phyloP scores from a whole-genome alignment of 2,888 invertebrate species.

The Acanthopleura granulata region DNA sequence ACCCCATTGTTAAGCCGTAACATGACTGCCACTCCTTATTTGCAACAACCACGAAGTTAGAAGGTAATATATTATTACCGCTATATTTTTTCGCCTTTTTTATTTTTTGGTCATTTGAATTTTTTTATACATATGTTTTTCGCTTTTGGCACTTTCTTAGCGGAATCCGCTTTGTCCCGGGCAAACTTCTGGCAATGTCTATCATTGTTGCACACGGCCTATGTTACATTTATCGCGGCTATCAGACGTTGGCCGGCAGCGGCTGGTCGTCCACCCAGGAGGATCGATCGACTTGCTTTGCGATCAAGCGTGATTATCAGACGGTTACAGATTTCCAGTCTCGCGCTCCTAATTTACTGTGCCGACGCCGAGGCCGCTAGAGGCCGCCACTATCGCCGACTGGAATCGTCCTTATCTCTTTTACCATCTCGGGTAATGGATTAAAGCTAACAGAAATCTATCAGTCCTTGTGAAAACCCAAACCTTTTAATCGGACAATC shows the following conservation, averaged over 20 bases:
- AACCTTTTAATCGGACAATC: background rate
- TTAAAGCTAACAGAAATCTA: conserved; percentile 19
- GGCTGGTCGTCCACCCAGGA: background rate
- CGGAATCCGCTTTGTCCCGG: too few species aligned
- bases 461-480: background rate
- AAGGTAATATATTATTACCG: too few species aligned
- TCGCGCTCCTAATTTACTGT: conserved; percentile 9
- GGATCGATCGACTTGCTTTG: background rate
- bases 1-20: too few species aligned
- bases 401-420: conserved; percentile 3
- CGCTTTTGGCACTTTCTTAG: too few species aligned
- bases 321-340: conserved; percentile 11
- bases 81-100: too few species aligned
- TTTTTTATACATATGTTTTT: too few species aligned
- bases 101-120: too few species aligned
- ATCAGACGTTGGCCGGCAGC: background rate
- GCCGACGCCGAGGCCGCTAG: conserved; percentile 1
- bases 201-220: too few species aligned
- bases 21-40: too few species aligned
- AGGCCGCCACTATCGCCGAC: background rate
- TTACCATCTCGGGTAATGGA: conserved; percentile 15
- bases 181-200: too few species aligned
- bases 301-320: conserved; percentile 17
- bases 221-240: conserved; percentile 3
- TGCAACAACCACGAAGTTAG: too few species aligned